Evolutionary conservation across 2,888 invertebrate species (phyloP).

Genomic region (Tiphia femorata): DNA sequence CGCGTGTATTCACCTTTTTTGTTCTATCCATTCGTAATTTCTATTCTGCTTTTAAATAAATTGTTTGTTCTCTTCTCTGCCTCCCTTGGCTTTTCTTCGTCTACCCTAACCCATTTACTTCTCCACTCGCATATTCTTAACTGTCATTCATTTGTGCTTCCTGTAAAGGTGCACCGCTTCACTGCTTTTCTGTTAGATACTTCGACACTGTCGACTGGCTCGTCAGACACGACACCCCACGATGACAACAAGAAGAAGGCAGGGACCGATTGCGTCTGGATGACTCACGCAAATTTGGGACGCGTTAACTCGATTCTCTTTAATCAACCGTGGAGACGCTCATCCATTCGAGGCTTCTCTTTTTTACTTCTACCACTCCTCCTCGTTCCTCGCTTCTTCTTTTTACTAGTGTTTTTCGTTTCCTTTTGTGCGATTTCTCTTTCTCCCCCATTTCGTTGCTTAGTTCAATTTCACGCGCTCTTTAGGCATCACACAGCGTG

Average conservation of each 20-base stretch:
- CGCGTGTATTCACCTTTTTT: no score
- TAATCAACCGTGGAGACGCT: not conserved
- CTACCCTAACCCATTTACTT: slow-evolving; percentile 18
- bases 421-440: no score
- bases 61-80: no score
- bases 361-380: no score
- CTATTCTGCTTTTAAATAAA: no score
- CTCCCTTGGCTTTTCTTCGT: slow-evolving; percentile 19
- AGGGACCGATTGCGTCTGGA: slow-evolving; percentile 1
- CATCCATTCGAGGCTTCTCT: not conserved
- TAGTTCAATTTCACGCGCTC: no score
- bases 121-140: slow-evolving; percentile 21
- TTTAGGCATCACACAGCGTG: no score
- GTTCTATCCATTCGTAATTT: no score
- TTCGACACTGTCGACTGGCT: slow-evolving; percentile 34
- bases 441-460: no score
- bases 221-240: no score
- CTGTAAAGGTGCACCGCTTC: slow-evolving; percentile 62
- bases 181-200: slow-evolving; percentile 46
- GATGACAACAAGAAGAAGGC: not conserved
- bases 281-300: slow-evolving; percentile 12
- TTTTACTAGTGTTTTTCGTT: no score
- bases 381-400: no score
- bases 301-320: not conserved
- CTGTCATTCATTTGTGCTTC: slow-evolving; percentile 18